Evolutionary conservation across 2,113 vertebrate genomes (phyloP).

Genomic region (Protobothrops flavoviridis): DNA sequence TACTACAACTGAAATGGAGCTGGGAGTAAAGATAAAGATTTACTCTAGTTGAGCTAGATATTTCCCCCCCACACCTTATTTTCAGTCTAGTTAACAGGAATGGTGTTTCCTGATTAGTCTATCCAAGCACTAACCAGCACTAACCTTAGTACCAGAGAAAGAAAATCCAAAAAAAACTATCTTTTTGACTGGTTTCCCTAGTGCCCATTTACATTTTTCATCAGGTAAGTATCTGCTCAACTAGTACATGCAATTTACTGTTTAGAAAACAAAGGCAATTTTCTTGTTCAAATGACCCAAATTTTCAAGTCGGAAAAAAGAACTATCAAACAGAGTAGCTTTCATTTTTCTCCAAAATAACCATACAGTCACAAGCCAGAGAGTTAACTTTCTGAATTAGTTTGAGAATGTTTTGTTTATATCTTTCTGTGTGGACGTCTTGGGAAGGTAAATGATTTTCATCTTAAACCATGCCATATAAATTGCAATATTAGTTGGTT

Average conservation of each 20-base stretch:
- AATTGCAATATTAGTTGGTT: not conserved
- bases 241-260: not conserved
- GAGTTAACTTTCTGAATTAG: not conserved
- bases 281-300: not conserved
- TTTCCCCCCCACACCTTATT: not conserved
- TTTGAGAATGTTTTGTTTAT: not conserved
- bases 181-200: not conserved
- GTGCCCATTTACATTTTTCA: not conserved
- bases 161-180: not conserved
- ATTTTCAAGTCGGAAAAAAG: not conserved
- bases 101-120: not conserved
- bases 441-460: not conserved
- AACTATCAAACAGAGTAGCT: not conserved
- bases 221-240: not conserved
- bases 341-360: not conserved
- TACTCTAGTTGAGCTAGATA: not conserved
- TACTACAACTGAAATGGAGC: not conserved
- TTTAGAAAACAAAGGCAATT: not conserved
- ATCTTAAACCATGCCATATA: not conserved
- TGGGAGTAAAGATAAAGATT: not conserved
- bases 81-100: not conserved
- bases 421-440: not conserved
- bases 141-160: not conserved
- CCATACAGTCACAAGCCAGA: not conserved
- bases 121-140: not conserved